A percentile compares a stretch with the other conserved stretches of the same genome.
Evolutionary conservation across 2,113 vertebrate genomes (phyloP).

Genomic region (Trematocara unimaculatum): DNA sequence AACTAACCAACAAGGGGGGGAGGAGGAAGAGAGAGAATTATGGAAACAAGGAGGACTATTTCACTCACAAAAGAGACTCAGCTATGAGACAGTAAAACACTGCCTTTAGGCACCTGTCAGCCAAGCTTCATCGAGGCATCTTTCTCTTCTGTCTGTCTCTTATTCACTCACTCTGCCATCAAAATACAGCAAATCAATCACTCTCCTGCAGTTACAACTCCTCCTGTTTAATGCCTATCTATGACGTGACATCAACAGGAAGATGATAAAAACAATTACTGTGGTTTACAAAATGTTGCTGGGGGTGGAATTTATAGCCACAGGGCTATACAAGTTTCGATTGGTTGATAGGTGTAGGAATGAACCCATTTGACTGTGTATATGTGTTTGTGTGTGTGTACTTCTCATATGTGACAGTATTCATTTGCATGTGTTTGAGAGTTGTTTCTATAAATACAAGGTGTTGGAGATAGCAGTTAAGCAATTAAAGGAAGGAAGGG

Average conservation of each 20-base stretch:
- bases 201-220: conserved; percentile 25
- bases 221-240: conserved; percentile 30
- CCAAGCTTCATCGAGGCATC: conserved; percentile 26
- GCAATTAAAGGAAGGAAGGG: conserved; percentile 20
- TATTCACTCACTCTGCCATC: conserved; percentile 12
- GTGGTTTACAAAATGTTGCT: conserved; percentile 16
- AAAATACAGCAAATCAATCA: conserved; percentile 46
- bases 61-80: neutral
- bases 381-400: neutral
- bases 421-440: conserved; percentile 44
- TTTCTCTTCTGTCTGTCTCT: conserved; percentile 9
- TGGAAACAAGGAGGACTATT: neutral
- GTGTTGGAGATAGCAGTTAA: conserved; percentile 56
- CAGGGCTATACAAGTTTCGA: neutral
- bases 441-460: conserved; percentile 65
- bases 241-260: conserved; percentile 30
- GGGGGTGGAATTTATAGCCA: neutral
- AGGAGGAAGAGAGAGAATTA: neutral
- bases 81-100: conserved; percentile 31
- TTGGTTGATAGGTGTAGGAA: neutral
- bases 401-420: conserved; percentile 3
- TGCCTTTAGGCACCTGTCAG: conserved; percentile 57
- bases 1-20: neutral
- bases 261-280: conserved; percentile 20
- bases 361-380: neutral